Percentiles rank a stretch among this genome's conserved stretches.
phyloP scores from a whole-genome alignment of 2,888 invertebrate genomes.

The Nasonovia ribisnigri region DNA sequence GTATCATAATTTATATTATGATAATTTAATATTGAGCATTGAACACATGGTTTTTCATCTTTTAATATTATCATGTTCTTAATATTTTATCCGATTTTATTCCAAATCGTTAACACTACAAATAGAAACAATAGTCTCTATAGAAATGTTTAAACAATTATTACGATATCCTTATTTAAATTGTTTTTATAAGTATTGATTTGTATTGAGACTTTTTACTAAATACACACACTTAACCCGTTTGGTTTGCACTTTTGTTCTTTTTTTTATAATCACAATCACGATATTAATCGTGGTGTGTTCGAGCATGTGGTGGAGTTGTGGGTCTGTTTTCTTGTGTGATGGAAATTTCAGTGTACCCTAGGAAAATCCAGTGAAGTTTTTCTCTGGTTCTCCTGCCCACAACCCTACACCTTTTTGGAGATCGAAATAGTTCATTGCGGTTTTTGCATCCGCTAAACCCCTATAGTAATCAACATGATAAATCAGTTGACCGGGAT shows the following conservation, averaged over 20 bases:
- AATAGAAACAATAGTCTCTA: not conserved
- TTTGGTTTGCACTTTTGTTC: not conserved
- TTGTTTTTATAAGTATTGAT: not conserved
- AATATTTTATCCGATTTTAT: not conserved
- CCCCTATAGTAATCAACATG: conserved; percentile 56
- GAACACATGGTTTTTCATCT: no score
- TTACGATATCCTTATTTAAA: not conserved
- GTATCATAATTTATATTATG: not conserved
- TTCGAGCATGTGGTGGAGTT: not conserved
- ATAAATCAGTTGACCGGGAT: conserved; percentile 58
- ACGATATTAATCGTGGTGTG: conserved; percentile 20
- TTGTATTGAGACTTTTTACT: not conserved
- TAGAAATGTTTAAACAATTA: not conserved
- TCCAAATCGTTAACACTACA: not conserved
- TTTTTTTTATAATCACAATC: not conserved
- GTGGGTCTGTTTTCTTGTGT: conserved; percentile 31
- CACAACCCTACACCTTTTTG: conserved; percentile 47
- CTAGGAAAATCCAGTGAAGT: conserved; percentile 51
- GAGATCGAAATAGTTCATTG: conserved; percentile 59
- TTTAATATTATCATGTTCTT: not conserved
- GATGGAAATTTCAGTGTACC: conserved; percentile 46
- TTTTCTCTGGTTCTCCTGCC: conserved; percentile 24
- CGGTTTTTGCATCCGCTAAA: conserved; percentile 57
- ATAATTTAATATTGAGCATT: not conserved
- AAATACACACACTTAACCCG: not conserved